Evolutionary conservation across 2,797 vertebrate species (phyloP).

Genomic region (Myotis vivesi): DNA sequence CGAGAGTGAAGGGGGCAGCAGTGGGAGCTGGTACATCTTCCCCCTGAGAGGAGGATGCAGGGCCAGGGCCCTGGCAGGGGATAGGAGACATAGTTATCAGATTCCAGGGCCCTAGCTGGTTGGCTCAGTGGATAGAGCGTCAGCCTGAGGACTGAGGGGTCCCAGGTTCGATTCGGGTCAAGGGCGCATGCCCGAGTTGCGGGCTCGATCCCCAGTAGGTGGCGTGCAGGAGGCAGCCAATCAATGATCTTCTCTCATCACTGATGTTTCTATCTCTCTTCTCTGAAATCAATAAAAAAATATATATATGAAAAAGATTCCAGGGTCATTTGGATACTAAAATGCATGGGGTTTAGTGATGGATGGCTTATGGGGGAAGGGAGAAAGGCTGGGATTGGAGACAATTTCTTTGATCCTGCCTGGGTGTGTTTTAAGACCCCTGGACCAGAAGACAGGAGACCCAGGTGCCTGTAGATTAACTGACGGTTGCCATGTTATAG

Average conservation of each 20-base stretch:
- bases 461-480: background rate
- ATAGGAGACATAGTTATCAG: background rate
- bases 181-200: too few relatives aligned
- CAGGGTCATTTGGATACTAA: background rate
- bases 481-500: background rate
- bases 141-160: too few relatives aligned
- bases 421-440: background rate
- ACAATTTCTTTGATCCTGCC: background rate
- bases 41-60: background rate
- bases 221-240: too few relatives aligned
- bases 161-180: too few relatives aligned
- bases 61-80: background rate
- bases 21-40: background rate
- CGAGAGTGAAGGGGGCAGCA: background rate
- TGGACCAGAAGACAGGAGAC: background rate
- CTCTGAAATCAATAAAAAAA: too few relatives aligned
- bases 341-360: background rate
- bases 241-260: too few relatives aligned
- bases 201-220: too few relatives aligned
- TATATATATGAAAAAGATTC: too few relatives aligned
- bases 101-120: background rate
- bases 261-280: too few relatives aligned
- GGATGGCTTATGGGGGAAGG: background rate
- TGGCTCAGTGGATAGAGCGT: too few relatives aligned
- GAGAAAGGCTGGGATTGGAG: background rate